Evolutionary conservation across 2,888 invertebrate genomes (phyloP), one percentile per base, ranked within the genome.

Genomic region (Xanthorhoe designata): DNA sequence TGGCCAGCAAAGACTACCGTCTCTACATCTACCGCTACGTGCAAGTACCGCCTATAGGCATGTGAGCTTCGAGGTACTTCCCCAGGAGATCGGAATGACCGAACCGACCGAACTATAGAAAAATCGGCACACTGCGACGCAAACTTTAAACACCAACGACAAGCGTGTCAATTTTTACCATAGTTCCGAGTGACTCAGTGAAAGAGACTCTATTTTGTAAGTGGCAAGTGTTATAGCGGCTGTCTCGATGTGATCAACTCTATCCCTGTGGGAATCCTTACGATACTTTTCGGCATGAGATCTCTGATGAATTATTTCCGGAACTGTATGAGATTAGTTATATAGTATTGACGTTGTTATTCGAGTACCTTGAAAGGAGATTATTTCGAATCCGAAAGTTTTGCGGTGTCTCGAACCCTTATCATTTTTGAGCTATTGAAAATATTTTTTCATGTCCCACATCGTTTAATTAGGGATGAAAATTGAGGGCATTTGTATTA

Each of bases 21-120:
- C 96, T 99, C 74, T 99, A 99, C 95, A 98, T 99, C 90, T 99
- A 99, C 94, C 98, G 99, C 90, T 99, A 99, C 94, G 97, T 98
- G 82, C 98, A 98, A 94, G 97, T 98, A 84, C 97, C 98, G 84
- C 97, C 98, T 71, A 96, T 97, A 85, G 96, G 96, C 85, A 95
- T 96, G 95, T 97, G 92, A 93, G 86, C 82, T 81, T 78, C 82
- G 72, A 90, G 90, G 70, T 79, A 83, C 78, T 81, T 87, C 84
- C 86, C 88, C 83, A 88, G 88, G 87, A 89, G 90, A 87, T 89
- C 89, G 79, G 87, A 91, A 84, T 91, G 88, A 91, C 91, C 84
- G 86, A 86, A 60, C 81, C 74, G 69, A 72, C 66, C 78, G 83
- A 88, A 84, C 82, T 87, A 78, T 82, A 87, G 82, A 84, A 91